Conservation (phyloP, 2,888 invertebrate genomes). For the Ecliptopera silaceata region DNA sequence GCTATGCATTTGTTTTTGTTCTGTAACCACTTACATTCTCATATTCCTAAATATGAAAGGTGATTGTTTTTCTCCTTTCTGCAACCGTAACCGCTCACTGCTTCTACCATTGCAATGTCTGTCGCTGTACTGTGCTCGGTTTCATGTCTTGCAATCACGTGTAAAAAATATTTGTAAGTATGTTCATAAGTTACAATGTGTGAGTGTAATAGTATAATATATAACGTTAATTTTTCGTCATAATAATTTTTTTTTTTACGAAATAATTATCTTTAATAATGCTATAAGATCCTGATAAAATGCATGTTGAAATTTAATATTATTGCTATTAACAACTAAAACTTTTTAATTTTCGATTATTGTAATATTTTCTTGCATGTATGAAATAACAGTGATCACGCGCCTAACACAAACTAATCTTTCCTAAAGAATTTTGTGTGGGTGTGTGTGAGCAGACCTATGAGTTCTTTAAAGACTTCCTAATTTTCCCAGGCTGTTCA, state of each 20-base stretch:
- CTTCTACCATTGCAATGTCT: constrained; percentile 38
- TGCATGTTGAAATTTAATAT: constrained; percentile 9
- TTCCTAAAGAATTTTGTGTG: constrained; percentile 19
- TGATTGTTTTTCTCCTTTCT: constrained; percentile 28
- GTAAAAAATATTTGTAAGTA: constrained; percentile 31
- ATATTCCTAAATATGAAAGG: constrained; percentile 25
- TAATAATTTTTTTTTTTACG: not conserved
- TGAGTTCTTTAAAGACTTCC: constrained; percentile 87
- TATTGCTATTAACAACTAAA: not conserved
- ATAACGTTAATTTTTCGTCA: not conserved
- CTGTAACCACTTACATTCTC: constrained; percentile 27
- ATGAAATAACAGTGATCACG: not conserved
- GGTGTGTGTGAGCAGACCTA: constrained; percentile 75
- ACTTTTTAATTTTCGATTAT: not conserved
- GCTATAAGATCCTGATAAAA: not conserved
- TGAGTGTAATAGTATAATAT: constrained; percentile 2
- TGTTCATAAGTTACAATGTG: constrained; percentile 27
- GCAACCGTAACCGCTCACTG: constrained; percentile 25
- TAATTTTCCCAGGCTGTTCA: constrained; percentile 94
- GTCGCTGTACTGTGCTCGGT: constrained; percentile 49
- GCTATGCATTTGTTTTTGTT: not conserved
- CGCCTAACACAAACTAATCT: constrained; percentile 25
- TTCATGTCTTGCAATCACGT: constrained; percentile 39
- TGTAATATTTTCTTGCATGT: constrained; percentile 3
- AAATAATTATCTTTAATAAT: not conserved